Evolutionary conservation across 2,888 invertebrate genomes (phyloP).

Genomic region (Microctonus brassicae): DNA sequence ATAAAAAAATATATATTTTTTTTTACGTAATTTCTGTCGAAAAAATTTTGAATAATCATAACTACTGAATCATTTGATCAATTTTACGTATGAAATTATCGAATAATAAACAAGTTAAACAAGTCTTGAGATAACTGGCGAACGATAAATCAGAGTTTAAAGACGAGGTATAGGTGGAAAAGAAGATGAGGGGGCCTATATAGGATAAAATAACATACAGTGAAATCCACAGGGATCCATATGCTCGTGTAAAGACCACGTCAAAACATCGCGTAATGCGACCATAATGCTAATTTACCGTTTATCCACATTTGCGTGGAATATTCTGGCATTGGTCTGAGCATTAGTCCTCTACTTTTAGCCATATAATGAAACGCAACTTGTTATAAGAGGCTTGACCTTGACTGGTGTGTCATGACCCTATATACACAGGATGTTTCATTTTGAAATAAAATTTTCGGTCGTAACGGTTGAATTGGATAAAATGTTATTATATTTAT

Average conservation of each 20-base stretch:
- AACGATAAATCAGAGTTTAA: slow-evolving; percentile 62
- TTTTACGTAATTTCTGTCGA: not conserved
- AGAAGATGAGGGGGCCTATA: slow-evolving; percentile 16
- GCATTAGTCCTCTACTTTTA: slow-evolving; percentile 27
- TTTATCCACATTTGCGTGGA: slow-evolving; percentile 48
- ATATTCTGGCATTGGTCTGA: slow-evolving; percentile 14
- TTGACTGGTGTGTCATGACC: slow-evolving; percentile 51
- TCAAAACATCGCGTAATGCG: slow-evolving; percentile 66
- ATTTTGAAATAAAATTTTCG: slow-evolving; percentile 35
- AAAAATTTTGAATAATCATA: not conserved
- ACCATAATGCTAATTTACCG: slow-evolving; percentile 67
- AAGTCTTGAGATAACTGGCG: slow-evolving; percentile 30
- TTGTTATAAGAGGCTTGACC: slow-evolving; percentile 50
- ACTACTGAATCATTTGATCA: slow-evolving; percentile 22
- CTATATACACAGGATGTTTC: slow-evolving; percentile 27
- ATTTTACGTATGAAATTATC: slow-evolving; percentile 26
- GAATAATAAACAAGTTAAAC: slow-evolving; percentile 56
- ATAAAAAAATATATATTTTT: not conserved
- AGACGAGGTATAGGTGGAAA: slow-evolving; percentile 31
- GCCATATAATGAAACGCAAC: slow-evolving; percentile 37
- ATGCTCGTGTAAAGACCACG: slow-evolving; percentile 57
- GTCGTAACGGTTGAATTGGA: slow-evolving; percentile 6
- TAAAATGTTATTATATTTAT: not conserved
- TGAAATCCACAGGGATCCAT: slow-evolving; percentile 50
- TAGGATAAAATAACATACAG: slow-evolving; percentile 26